These are phyloP conservation scores for Drosophila melanosoma DNA, from an alignment of 2,888 invertebrate genomes.

Conservation along the genomic window DNA sequence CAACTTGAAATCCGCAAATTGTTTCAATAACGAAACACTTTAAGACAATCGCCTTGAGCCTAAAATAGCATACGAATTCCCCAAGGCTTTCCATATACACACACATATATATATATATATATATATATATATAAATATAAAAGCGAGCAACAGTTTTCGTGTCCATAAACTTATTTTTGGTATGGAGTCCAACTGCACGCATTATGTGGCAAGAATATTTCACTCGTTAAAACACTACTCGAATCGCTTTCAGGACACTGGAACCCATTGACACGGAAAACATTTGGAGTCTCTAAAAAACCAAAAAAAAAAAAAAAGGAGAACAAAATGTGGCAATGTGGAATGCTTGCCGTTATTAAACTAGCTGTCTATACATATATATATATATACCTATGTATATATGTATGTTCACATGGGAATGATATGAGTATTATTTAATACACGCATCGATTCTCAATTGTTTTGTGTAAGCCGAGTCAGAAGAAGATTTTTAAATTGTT, in stretches of 20 bases:
- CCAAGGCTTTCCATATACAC: neutral
- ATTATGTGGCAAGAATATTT: slow-evolving; percentile 5
- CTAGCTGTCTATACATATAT: neutral
- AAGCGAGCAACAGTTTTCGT: slow-evolving; percentile 8
- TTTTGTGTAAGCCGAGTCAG: slow-evolving; percentile 23
- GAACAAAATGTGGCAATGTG: slow-evolving; percentile 10
- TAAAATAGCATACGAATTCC: slow-evolving; percentile 2
- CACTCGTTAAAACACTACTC: neutral
- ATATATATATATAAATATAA: neutral
- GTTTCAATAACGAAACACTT: slow-evolving; percentile 8
- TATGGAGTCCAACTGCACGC: neutral
- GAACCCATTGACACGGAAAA: neutral
- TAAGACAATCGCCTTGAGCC: neutral
- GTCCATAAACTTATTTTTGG: slow-evolving; percentile 11
- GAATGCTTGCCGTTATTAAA: neutral
- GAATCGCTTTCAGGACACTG: slow-evolving; percentile 7
- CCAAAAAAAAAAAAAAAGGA: neutral
- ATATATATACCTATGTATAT: neutral
- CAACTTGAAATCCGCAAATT: slow-evolving; percentile 31
- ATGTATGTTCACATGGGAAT: slow-evolving; percentile 33
- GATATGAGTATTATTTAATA: slow-evolving; percentile 19
- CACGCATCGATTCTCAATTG: slow-evolving; percentile 47
- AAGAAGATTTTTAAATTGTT: slow-evolving; percentile 50
- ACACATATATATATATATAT: neutral
- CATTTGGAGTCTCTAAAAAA: neutral